Percentiles rank a stretch among this genome's conserved stretches.
Evolutionary conservation across 2,113 vertebrate genomes (phyloP).

Genomic region (Oncorhynchus mykiss): DNA sequence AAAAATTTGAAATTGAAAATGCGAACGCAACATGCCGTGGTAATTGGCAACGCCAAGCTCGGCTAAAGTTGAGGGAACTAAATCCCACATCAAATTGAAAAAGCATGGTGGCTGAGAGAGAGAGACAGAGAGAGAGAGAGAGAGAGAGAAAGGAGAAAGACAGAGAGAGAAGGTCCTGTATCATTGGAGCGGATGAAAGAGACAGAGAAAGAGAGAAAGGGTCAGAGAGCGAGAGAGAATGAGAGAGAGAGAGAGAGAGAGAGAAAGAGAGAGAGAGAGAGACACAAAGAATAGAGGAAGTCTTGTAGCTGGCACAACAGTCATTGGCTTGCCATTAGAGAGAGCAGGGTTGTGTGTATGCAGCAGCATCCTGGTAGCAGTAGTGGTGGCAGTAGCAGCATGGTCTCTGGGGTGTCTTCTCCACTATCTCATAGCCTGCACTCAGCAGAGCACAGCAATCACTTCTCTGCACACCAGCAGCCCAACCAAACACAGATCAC

Average conservation of each 20-base stretch:
- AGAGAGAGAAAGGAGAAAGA: conserved; percentile 10
- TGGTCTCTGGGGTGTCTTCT: conserved; percentile 47
- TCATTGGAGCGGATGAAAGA: conserved; percentile 9
- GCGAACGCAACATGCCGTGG: conserved; percentile 31
- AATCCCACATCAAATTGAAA: conserved; percentile 54
- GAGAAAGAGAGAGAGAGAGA: conserved; percentile 27
- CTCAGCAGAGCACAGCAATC: conserved; percentile 61
- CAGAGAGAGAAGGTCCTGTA: conserved; percentile 9
- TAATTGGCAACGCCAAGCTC: conserved; percentile 39
- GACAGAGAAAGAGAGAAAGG: conserved; percentile 15
- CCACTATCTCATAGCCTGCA: conserved; percentile 55
- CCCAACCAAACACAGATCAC: conserved; percentile 61
- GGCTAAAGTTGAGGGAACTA: conserved; percentile 53
- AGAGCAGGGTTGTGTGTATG: conserved; percentile 7
- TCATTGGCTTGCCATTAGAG: conserved; percentile 25
- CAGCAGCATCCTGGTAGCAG: conserved; percentile 38
- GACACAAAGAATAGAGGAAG: not conserved
- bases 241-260: conserved; percentile 12
- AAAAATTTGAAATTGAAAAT: conserved; percentile 51
- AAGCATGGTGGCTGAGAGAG: conserved; percentile 28
- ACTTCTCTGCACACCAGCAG: conserved; percentile 48
- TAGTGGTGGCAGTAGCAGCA: conserved; percentile 44
- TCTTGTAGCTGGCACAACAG: conserved; percentile 28
- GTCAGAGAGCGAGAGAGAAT: conserved; percentile 1
- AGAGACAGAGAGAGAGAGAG: conserved; percentile 15